These are phyloP conservation scores for pig (Sus scrofa) DNA, from an alignment of 2,113 vertebrate genomes.

Conservation along the genomic window T2T-Sscrofa CM000812.6:272448001-272448500, in stretches of 20 bases:
- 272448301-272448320: neutral
- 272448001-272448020: neutral
- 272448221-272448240: slow-evolving; percentile 41
- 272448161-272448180: slow-evolving; percentile 5
- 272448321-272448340: neutral
- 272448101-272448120: slow-evolving; percentile 7
- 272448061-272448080: neutral
- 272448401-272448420: neutral
- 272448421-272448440: neutral
- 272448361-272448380: neutral
- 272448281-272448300: slow-evolving; percentile 19
- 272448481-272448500: slow-evolving; percentile 5
- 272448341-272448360: neutral
- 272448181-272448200: neutral
- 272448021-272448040: neutral
- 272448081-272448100: neutral
- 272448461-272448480: neutral
- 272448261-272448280: slow-evolving; percentile 38
- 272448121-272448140: neutral
- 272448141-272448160: slow-evolving; percentile 5
- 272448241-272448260: slow-evolving; percentile 38
- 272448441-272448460: neutral
- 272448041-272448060: neutral
- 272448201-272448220: slow-evolving; percentile 21
- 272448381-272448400: neutral